A percentile compares a stretch with the other conserved stretches of the same genome.
phyloP scores from a whole-genome alignment of 2,797 vertebrate species.

The Craterocephalus amniculus region DNA sequence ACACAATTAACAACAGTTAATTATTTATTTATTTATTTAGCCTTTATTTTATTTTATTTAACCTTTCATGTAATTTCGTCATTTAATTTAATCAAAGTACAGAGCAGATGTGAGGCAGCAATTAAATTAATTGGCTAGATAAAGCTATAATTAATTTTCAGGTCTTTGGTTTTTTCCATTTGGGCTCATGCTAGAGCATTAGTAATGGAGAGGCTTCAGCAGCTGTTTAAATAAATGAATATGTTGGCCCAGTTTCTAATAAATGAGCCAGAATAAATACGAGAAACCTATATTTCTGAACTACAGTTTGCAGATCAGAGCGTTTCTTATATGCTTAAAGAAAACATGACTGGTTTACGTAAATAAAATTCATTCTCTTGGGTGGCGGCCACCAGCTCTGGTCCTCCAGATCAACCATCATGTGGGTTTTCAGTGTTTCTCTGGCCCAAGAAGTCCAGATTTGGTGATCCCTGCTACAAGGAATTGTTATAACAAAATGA shows the following conservation, averaged over 20 bases:
- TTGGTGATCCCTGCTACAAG: too few relatives aligned
- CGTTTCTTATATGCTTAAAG: too few relatives aligned
- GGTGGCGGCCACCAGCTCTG: too few relatives aligned
- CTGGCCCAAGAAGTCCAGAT: too few relatives aligned
- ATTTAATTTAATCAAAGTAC: background rate
- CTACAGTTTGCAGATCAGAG: background rate
- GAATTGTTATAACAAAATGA: too few relatives aligned
- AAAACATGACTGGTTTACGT: too few relatives aligned
- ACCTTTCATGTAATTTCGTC: too few relatives aligned
- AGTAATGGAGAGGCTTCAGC: background rate
- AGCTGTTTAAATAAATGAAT: background rate
- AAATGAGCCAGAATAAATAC: background rate
- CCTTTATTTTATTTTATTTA: too few relatives aligned
- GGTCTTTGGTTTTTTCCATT: background rate
- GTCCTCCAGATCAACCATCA: too few relatives aligned
- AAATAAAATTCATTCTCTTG: too few relatives aligned
- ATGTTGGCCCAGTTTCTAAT: background rate
- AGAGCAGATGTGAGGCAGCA: slow-evolving; percentile 1
- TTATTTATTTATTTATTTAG: too few relatives aligned
- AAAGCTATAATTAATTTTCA: background rate
- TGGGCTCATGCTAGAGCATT: background rate
- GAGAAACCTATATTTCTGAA: background rate
- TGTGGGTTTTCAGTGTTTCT: too few relatives aligned
- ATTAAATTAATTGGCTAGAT: slow-evolving; percentile 10
- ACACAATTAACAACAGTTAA: background rate